Evolutionary conservation across 2,797 vertebrate genomes (phyloP), one percentile per base, ranked within the genome.

Genomic region (Channa striata): DNA sequence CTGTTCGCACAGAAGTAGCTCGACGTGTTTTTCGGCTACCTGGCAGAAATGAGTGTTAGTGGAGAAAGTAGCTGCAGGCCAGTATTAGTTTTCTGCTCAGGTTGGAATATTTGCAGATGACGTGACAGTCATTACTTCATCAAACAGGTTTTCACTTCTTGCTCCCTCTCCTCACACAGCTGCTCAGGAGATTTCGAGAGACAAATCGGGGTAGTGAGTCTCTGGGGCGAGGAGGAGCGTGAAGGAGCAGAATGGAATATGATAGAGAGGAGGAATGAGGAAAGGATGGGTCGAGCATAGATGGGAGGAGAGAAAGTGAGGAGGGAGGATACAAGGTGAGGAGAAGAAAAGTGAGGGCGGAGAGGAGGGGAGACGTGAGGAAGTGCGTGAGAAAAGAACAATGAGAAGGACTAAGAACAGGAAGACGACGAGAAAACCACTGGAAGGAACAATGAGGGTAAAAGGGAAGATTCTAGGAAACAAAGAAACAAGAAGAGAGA

Each of bases 171-270:
- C 65, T 59, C 74, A 6, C 9, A 16, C 8, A 50, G 47, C 52
- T 36, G 9, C 71, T 59, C 39, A 0, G 23, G 53, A 72, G 74
- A 73, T 80, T 80, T 54, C 77, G 33, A 69, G 69, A 72, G 74
- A 76, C 71, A 53, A 63, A 48, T 66, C 16, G 17, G n/a, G 57
- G 57, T 85, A 85, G 83, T 75, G 64, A 79, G 72, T 64, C 75
- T 57, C 58, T 50, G 44, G 33, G 43, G 71, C 16, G 59, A 66
- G 61, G 10, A 21, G 9, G 42, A 54, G 34, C 53, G 33, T 52
- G 61, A 49, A 19, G 44, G 40, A 33, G 49, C 20, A 59, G 7
- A 48, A 13, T 1, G 8, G 33, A 42, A 8, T 8, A 12, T 5
- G 37, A 52, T 19, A 5, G 20, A 43, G 43, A 4, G 12, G 2